Evolutionary conservation across 2,797 vertebrate species (phyloP).

Genomic region (Carapus acus): DNA sequence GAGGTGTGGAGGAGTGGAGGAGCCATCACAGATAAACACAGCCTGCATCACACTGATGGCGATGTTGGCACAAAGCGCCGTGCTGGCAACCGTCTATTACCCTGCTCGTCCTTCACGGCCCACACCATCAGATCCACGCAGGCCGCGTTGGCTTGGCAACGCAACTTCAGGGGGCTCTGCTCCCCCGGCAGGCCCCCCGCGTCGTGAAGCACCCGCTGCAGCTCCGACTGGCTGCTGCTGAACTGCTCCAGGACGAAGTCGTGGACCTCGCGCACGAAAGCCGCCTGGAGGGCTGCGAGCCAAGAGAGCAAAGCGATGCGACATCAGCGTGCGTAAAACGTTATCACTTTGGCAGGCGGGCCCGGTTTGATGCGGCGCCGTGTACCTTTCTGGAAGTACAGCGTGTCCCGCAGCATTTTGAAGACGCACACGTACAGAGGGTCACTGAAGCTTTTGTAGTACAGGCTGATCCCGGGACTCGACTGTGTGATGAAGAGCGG

Average conservation of each 20-base stretch:
- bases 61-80: neutral
- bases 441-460: slow-evolving; percentile 89
- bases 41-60: slow-evolving; percentile 13
- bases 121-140: slow-evolving; percentile 98
- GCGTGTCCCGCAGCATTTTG: slow-evolving; percentile 95
- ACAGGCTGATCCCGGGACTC: slow-evolving; percentile 74
- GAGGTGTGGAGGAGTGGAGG: neutral
- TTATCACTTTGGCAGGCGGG: too few relatives aligned
- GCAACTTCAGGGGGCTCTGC: slow-evolving; percentile 86
- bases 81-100: slow-evolving; percentile 60
- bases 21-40: slow-evolving; percentile 10
- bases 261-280: slow-evolving; percentile 89
- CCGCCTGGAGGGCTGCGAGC: slow-evolving; percentile 75
- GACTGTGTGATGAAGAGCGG: slow-evolving; percentile 61
- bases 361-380: too few relatives aligned
- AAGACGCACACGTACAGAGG: slow-evolving; percentile 91
- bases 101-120: slow-evolving; percentile 95
- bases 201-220: slow-evolving; percentile 90
- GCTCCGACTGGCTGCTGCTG: slow-evolving; percentile 88
- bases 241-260: slow-evolving; percentile 96
- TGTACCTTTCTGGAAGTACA: slow-evolving; percentile 91
- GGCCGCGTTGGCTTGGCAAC: slow-evolving; percentile 93
- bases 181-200: slow-evolving; percentile 78
- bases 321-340: too few relatives aligned
- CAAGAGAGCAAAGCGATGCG: neutral